phyloP scores from a whole-genome alignment of 1,140 invertebrate genomes.

The Whitmania pigra region DNA sequence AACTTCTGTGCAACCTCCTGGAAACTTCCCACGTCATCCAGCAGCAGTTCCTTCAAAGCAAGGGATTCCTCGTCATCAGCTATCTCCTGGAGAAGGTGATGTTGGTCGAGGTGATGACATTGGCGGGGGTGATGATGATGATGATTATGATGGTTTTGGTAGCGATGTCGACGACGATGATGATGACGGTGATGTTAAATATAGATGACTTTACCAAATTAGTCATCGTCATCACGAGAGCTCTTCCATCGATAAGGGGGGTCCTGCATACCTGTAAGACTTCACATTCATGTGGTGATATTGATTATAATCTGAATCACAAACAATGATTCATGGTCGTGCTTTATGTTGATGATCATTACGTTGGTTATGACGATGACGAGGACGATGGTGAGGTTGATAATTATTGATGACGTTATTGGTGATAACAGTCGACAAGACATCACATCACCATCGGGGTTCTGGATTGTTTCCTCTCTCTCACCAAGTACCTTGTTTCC shows the following conservation, averaged over 20 bases:
- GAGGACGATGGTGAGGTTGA: too few species aligned
- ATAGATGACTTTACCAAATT: too few species aligned
- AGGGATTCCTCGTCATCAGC: constrained; percentile 93
- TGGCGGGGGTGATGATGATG: background rate
- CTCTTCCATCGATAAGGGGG: too few species aligned
- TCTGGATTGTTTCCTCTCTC: constrained; percentile 74
- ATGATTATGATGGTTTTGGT: background rate
- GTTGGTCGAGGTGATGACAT: background rate
- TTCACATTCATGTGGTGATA: too few species aligned
- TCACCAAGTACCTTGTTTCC: constrained; percentile 90
- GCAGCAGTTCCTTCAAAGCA: constrained; percentile 94
- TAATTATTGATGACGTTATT: too few species aligned
- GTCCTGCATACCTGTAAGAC: too few species aligned
- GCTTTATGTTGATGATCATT: constrained; percentile 39
- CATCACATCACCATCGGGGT: constrained; percentile 88
- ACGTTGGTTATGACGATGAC: background rate
- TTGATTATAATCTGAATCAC: constrained; percentile 49
- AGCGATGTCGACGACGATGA: too few species aligned
- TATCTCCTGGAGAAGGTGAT: constrained; percentile 74
- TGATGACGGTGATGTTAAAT: background rate
- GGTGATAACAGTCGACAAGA: constrained; percentile 54
- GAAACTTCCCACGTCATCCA: constrained; percentile 91
- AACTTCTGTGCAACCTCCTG: constrained; percentile 90
- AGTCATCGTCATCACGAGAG: too few species aligned
- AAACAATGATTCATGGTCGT: constrained; percentile 88